Percentiles rank a stretch among this genome's conserved stretches.
These are phyloP conservation scores for Eupelmus urozonus DNA, from an alignment of 2,888 invertebrate species.

Conservation along the genomic window DNA sequence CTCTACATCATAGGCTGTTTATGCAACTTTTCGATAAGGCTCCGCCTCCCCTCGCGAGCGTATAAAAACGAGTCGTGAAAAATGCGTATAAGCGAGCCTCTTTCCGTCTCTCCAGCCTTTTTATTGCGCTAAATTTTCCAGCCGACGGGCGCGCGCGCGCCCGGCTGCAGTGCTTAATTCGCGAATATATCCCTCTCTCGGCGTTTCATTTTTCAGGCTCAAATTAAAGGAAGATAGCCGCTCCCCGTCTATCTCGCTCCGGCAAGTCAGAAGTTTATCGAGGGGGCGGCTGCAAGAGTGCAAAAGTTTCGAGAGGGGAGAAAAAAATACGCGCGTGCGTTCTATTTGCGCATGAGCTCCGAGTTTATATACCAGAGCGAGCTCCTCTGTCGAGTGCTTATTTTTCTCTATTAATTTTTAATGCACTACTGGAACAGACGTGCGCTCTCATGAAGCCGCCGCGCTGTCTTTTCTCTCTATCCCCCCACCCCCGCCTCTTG, in stretches of 20 bases:
- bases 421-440: constrained; percentile 53
- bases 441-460: not conserved
- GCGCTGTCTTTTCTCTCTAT: constrained; percentile 18
- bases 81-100: too few relatives aligned
- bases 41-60: not conserved
- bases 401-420: constrained; percentile 61
- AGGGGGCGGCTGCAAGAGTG: not conserved
- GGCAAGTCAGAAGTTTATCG: constrained; percentile 4
- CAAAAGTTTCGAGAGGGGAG: not conserved
- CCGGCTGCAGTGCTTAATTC: not conserved
- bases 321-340: not conserved
- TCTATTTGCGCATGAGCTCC: not conserved
- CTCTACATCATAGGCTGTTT: not conserved
- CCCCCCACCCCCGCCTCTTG: constrained; percentile 1
- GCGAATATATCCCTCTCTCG: not conserved
- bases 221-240: constrained; percentile 15
- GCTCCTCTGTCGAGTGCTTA: constrained; percentile 43
- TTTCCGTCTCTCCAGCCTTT: too few relatives aligned
- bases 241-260: not conserved
- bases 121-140: too few relatives aligned
- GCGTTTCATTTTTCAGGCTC: constrained; percentile 23
- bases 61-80: not conserved
- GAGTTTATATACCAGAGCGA: constrained; percentile 33
- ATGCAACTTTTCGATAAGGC: not conserved
- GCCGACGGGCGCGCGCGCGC: not conserved